phyloP scores from a whole-genome alignment of 1,140 invertebrate species.

The Solenopsis invicta region DNA sequence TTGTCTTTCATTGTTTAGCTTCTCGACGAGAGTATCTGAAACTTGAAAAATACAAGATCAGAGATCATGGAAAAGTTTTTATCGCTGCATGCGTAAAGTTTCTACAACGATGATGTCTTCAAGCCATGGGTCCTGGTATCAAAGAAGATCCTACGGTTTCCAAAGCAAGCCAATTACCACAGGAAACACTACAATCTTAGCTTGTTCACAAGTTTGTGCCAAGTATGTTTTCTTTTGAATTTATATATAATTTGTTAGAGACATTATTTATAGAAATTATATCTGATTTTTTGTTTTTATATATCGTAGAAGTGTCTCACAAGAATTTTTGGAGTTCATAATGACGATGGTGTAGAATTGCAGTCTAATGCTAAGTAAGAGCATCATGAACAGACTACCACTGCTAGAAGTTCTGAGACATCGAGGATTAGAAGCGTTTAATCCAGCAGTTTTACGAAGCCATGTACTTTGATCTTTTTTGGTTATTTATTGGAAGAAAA shows the following conservation, averaged over 20 bases:
- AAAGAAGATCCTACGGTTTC: slow-evolving; percentile 93
- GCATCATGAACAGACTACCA: slow-evolving; percentile 87
- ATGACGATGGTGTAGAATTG: slow-evolving; percentile 94
- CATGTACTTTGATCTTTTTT: too few species aligned
- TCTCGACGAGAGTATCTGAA: slow-evolving; percentile 98
- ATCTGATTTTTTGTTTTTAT: slow-evolving; percentile 51
- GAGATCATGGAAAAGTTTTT: slow-evolving; percentile 97
- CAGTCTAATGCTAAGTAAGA: slow-evolving; percentile 92
- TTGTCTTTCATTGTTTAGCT: slow-evolving; percentile 98
- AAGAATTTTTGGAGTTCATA: slow-evolving; percentile 95
- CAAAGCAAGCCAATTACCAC: slow-evolving; percentile 92
- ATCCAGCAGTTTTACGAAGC: slow-evolving; percentile 83
- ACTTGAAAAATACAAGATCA: slow-evolving; percentile 99
- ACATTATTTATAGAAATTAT: slow-evolving; percentile 21
- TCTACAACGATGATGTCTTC: slow-evolving; percentile 94
- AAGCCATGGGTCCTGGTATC: slow-evolving; percentile 91
- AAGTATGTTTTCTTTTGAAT: too few species aligned
- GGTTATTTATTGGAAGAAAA: too few species aligned
- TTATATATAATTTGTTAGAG: slow-evolving; percentile 1
- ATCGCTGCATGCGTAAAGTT: slow-evolving; percentile 95
- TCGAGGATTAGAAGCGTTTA: slow-evolving; percentile 87
- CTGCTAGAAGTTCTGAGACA: slow-evolving; percentile 91
- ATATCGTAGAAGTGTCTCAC: slow-evolving; percentile 91
- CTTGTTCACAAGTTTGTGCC: slow-evolving; percentile 65
- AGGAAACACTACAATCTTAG: slow-evolving; percentile 90